These are phyloP conservation scores for Troides aeacus DNA, from an alignment of 2,888 invertebrate species.

Conservation along the genomic window DNA sequence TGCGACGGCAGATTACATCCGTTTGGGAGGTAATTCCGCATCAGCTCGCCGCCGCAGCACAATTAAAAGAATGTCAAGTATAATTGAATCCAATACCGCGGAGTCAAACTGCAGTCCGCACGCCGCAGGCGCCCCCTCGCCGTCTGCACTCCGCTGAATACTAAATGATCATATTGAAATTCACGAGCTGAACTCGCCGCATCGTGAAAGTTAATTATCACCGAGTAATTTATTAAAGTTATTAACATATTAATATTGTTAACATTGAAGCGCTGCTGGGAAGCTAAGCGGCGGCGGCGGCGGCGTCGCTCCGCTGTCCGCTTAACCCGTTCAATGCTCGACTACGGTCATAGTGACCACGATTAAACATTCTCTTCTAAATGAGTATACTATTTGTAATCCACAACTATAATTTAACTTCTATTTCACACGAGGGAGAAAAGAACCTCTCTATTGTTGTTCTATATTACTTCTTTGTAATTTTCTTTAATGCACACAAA, in stretches of 20 bases:
- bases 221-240: constrained; percentile 28
- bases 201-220: constrained; percentile 29
- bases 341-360: too few species aligned
- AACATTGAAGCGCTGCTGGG: constrained; percentile 19
- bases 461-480: too few species aligned
- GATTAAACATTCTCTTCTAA: too few species aligned
- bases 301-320: too few species aligned
- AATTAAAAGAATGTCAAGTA: constrained; percentile 20
- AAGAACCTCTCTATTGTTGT: too few species aligned
- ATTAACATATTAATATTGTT: constrained; percentile 31
- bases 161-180: constrained; percentile 28
- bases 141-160: constrained; percentile 13
- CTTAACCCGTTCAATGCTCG: too few species aligned
- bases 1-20: too few species aligned
- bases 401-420: too few species aligned
- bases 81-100: constrained; percentile 17
- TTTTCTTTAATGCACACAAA: too few species aligned
- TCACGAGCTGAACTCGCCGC: constrained; percentile 13
- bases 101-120: constrained; percentile 11
- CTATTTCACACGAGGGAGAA: too few species aligned
- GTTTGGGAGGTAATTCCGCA: constrained; percentile 4
- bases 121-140: background rate
- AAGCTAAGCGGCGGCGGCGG: constrained; percentile 9
- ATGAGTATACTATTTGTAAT: too few species aligned
- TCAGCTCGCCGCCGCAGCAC: constrained; percentile 3